Base-by-base conservation (phyloP, 2,888 invertebrate genomes). In the Aquatica leii region DNA sequence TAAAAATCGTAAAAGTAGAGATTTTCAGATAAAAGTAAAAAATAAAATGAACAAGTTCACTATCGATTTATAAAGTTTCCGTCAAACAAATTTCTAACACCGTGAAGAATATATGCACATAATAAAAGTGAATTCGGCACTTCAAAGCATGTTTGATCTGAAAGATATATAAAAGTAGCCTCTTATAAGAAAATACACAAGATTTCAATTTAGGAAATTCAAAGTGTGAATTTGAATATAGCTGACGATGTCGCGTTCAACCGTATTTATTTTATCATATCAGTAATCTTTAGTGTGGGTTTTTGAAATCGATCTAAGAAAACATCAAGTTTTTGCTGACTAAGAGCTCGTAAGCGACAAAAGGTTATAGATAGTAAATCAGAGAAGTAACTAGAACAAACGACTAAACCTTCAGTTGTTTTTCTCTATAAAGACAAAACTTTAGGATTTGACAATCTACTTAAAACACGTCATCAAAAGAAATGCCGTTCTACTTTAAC, bases 211-310 rank as follows among this genome's bases (percentile, higher is more conserved):
- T 72, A 67, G 66, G 67, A 70, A 71, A 71, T 71, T 70, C 67
- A 69, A 70, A 72, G 71, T 74, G 74, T 64, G 68, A 72, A 73
- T 74, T 71, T 72, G 71, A 73, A 74, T 74, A 73, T 69, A 70
- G 70, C 71, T 68, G 71, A 70, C 70, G 71, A 61, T 49, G 61
- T 59, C 40, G 52, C 49, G 61, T 24, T 60, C 52, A 63, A 70
- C 65, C 69, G 66, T 68, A 67, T 65, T 63, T 70, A 68, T 69
- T 69, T 46, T 69, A 66, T 69, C 72, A 69, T 72, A 68, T 67
- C 70, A 69, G 69, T 70, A 69, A 72, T 69, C 62, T 67, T 66
- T 54, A 58, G 18, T 52, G 59, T 53, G 59, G 65, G 24, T 66
- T 64, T 53, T 24, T 52, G 37, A 52, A 54, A 60, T 60, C 60